Conservation (phyloP, 2,113 vertebrate genomes). For the Syngnathus floridae region DNA sequence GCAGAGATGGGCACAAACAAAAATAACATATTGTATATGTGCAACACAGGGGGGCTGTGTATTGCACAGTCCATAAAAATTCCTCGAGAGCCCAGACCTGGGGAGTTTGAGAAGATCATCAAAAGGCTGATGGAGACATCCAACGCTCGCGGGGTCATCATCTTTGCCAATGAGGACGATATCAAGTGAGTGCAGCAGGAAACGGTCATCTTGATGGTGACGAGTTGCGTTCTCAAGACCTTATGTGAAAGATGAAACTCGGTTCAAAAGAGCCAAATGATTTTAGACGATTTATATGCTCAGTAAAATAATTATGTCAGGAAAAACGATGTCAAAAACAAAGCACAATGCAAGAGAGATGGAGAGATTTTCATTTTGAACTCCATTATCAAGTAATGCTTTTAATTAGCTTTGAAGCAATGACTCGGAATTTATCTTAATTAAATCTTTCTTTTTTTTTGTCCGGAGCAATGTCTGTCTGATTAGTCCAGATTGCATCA, state of each 20-base stretch:
- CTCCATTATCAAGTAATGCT: not conserved
- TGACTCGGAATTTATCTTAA: not conserved
- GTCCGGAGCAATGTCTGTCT: not conserved
- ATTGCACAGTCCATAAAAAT: constrained; percentile 93
- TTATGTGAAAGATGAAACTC: not conserved
- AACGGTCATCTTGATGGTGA: not conserved
- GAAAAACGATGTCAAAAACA: not conserved
- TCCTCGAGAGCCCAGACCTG: constrained; percentile 81
- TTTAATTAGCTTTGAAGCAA: not conserved
- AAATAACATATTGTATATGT: constrained; percentile 16
- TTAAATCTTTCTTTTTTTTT: not conserved
- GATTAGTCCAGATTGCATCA: not conserved
- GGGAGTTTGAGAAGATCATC: constrained; percentile 92
- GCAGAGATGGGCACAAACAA: not conserved
- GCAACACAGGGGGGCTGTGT: constrained; percentile 79
- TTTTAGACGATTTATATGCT: not conserved
- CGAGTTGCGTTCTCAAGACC: not conserved
- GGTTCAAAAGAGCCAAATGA: too few species aligned
- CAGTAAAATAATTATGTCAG: not conserved
- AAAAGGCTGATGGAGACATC: constrained; percentile 89
- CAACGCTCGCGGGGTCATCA: constrained; percentile 85
- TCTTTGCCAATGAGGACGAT: constrained; percentile 93
- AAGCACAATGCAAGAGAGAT: not conserved
- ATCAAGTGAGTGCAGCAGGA: constrained; percentile 76
- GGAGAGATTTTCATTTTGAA: not conserved